Percentiles rank a stretch among this genome's conserved stretches.
These are phyloP conservation scores for Macrotus californicus DNA, from an alignment of 2,113 vertebrate species.

Conservation along the genomic window DNA sequence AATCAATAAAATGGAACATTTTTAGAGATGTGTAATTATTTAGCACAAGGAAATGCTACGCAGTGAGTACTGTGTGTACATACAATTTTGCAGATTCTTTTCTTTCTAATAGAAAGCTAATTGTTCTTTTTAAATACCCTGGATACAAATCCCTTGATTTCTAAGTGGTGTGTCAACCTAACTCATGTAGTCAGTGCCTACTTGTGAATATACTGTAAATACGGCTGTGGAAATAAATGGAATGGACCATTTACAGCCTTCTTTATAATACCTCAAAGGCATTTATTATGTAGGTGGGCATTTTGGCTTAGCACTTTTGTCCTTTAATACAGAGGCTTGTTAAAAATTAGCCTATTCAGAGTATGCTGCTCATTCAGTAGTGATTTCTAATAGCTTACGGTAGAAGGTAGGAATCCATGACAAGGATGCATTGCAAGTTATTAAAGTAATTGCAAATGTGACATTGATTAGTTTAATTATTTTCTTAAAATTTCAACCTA, in stretches of 20 bases:
- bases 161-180: not conserved
- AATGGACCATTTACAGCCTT: not conserved
- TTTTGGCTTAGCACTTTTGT: not conserved
- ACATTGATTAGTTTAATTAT: slow-evolving; percentile 41
- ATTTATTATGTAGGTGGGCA: not conserved
- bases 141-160: slow-evolving; percentile 33
- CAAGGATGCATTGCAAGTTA: not conserved
- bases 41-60: slow-evolving; percentile 22
- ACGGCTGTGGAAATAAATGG: not conserved
- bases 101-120: slow-evolving; percentile 40
- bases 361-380: not conserved
- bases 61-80: not conserved
- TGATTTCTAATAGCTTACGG: slow-evolving; percentile 6
- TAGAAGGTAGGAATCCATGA: not conserved
- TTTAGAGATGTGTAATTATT: slow-evolving; percentile 70
- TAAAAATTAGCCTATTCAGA: not conserved
- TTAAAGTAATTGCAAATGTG: slow-evolving; percentile 4
- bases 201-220: not conserved
- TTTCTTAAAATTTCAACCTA: slow-evolving; percentile 16
- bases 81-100: not conserved
- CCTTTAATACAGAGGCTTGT: not conserved
- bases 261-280: not conserved
- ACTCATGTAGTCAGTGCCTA: not conserved
- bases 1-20: slow-evolving; percentile 61
- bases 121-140: slow-evolving; percentile 24